A percentile compares a stretch with the other conserved stretches of the same genome.
These are phyloP conservation scores for Sarcophaga variegata DNA, from an alignment of 2,888 invertebrate species.

Conservation along the genomic window DNA sequence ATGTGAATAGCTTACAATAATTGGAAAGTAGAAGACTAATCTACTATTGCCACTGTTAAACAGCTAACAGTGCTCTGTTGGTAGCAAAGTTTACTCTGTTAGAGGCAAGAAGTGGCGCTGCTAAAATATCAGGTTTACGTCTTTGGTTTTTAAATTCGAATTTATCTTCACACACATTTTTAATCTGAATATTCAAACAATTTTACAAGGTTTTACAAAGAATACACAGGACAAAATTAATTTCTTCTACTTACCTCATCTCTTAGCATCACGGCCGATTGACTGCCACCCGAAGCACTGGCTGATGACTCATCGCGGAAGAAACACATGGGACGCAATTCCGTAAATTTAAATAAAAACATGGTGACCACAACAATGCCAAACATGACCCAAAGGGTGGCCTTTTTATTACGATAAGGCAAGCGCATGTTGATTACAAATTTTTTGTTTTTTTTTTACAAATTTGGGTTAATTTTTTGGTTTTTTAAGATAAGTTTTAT, in stretches of 20 bases:
- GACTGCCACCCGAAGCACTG: conserved; percentile 72
- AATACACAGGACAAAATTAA: background rate
- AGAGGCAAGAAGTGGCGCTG: too few relatives aligned
- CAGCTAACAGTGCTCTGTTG: too few relatives aligned
- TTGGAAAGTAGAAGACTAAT: too few relatives aligned
- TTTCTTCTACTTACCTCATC: conserved; percentile 78
- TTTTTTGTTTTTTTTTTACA: conserved; percentile 23
- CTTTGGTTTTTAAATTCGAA: too few relatives aligned
- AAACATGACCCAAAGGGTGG: conserved; percentile 80
- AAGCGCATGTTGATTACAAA: conserved; percentile 78
- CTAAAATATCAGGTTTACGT: too few relatives aligned
- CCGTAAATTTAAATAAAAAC: conserved; percentile 81
- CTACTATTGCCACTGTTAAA: too few relatives aligned
- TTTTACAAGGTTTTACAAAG: background rate
- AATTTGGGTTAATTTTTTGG: background rate
- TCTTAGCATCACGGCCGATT: conserved; percentile 74
- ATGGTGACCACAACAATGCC: conserved; percentile 80
- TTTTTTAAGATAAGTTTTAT: conserved; percentile 48
- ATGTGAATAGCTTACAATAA: too few relatives aligned
- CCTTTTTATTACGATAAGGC: conserved; percentile 81
- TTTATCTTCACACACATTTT: too few relatives aligned
- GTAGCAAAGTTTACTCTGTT: too few relatives aligned
- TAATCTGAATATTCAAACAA: too few relatives aligned
- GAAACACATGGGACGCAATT: conserved; percentile 81
- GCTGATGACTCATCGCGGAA: conserved; percentile 78